Percentiles rank a stretch among this genome's conserved stretches.
phyloP scores from a whole-genome alignment of 2,888 invertebrate species.

The Leptopilina myrica region DNA sequence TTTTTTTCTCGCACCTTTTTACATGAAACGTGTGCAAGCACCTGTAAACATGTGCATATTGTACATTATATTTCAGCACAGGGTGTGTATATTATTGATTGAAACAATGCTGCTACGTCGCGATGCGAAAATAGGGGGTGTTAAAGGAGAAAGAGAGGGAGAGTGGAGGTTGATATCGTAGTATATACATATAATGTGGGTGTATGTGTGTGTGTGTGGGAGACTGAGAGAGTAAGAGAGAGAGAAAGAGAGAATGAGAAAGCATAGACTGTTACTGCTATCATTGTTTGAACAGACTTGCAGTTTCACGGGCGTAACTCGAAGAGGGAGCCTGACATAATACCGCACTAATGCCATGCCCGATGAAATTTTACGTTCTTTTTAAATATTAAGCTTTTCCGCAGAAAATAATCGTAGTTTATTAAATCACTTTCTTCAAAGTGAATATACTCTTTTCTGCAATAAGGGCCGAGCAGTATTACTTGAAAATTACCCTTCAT shows the following conservation, averaged over 20 bases:
- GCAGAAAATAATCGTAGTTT: background rate
- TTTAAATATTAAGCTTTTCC: conserved; percentile 27
- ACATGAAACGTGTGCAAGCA: conserved; percentile 19
- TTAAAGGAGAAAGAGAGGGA: conserved; percentile 47
- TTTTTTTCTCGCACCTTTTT: conserved; percentile 32
- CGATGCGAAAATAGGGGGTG: conserved; percentile 51
- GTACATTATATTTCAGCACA: conserved; percentile 44
- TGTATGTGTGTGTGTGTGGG: conserved; percentile 37
- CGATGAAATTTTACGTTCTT: conserved; percentile 38
- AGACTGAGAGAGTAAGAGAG: conserved; percentile 45
- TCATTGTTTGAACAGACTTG: conserved; percentile 76
- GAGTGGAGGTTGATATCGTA: conserved; percentile 46
- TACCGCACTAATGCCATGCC: conserved; percentile 67
- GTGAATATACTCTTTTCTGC: too few relatives aligned
- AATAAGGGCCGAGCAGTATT: too few relatives aligned
- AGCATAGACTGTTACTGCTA: conserved; percentile 69
- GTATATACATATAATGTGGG: conserved; percentile 31
- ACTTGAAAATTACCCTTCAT: background rate
- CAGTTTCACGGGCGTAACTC: conserved; percentile 73
- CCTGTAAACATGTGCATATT: background rate
- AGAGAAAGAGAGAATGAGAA: conserved; percentile 60
- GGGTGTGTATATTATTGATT: conserved; percentile 71
- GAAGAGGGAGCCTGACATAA: conserved; percentile 68
- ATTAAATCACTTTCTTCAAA: conserved; percentile 3
- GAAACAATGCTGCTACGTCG: conserved; percentile 64